phyloP scores from a whole-genome alignment of 2,888 invertebrate species.

The Ischnura elegans region DNA sequence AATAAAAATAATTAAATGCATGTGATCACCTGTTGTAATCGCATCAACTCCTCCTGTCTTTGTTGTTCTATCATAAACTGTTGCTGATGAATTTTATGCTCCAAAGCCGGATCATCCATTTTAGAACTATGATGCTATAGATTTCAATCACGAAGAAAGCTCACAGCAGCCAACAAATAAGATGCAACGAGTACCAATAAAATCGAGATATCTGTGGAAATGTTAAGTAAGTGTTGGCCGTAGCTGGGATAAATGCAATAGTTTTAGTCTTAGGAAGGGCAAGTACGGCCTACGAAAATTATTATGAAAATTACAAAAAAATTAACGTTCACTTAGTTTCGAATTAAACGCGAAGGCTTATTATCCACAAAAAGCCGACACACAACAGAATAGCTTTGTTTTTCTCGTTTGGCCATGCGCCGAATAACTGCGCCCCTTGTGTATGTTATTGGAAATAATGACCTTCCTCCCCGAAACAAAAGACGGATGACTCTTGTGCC shows the following conservation, averaged over 20 bases:
- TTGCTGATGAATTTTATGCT: constrained; percentile 73
- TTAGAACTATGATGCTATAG: neutral
- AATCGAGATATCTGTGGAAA: neutral
- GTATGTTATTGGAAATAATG: neutral
- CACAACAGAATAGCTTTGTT: neutral
- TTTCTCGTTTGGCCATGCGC: neutral
- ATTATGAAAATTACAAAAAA: neutral
- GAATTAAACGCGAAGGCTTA: neutral
- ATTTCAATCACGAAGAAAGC: neutral
- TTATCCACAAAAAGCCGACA: neutral
- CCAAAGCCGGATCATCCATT: constrained; percentile 70
- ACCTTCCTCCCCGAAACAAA: too few species aligned
- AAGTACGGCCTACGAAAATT: neutral
- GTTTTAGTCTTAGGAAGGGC: neutral
- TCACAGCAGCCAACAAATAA: neutral
- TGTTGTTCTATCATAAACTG: constrained; percentile 74
- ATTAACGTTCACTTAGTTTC: neutral
- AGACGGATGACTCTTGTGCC: neutral
- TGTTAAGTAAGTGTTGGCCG: neutral
- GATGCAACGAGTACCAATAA: neutral
- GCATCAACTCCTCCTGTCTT: constrained; percentile 73
- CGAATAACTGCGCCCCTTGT: neutral
- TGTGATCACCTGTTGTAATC: constrained; percentile 72
- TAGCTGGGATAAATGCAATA: neutral
- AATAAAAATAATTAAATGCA: too few species aligned